A percentile compares a stretch with the other conserved stretches of the same genome.
These are phyloP conservation scores for Phenganax subtilis DNA, from an alignment of 92 coral and sea anemone species.

Conservation along the genomic window DNA sequence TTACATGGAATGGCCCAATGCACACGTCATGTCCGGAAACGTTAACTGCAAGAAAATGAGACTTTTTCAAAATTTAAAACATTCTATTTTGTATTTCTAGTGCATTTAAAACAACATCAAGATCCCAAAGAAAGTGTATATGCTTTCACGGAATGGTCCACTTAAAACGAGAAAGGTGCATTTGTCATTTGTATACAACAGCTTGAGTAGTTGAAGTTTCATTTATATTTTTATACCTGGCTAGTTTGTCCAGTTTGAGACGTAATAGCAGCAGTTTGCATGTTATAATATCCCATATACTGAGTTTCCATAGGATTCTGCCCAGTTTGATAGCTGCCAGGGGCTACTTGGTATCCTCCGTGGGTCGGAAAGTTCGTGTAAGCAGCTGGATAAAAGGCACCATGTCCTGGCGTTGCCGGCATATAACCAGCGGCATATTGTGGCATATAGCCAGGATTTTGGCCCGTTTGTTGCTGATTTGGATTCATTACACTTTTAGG, in stretches of 20 bases:
- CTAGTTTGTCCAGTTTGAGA: not conserved
- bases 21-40: too few species aligned
- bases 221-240: conserved; percentile 1
- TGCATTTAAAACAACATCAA: too few species aligned
- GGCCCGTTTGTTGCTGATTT: conserved; percentile 76
- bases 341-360: conserved; percentile 15
- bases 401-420: conserved; percentile 55
- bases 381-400: conserved; percentile 35
- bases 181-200: not conserved
- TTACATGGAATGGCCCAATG: too few species aligned
- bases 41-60: too few species aligned
- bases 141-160: too few species aligned
- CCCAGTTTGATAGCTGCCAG: conserved; percentile 10
- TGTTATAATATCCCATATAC: conserved; percentile 13
- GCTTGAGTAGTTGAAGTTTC: not conserved
- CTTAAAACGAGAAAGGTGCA: too few species aligned
- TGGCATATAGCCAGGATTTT: conserved; percentile 61
- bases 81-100: too few species aligned
- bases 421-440: conserved; percentile 62
- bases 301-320: conserved; percentile 24
- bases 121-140: too few species aligned
- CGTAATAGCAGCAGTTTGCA: not conserved
- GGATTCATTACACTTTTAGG: conserved; percentile 61
- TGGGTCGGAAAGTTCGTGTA: conserved; percentile 30
- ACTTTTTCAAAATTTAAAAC: too few species aligned